phyloP scores from a whole-genome alignment of 23 tunicate genomes.

The Ascidia mentula region DNA sequence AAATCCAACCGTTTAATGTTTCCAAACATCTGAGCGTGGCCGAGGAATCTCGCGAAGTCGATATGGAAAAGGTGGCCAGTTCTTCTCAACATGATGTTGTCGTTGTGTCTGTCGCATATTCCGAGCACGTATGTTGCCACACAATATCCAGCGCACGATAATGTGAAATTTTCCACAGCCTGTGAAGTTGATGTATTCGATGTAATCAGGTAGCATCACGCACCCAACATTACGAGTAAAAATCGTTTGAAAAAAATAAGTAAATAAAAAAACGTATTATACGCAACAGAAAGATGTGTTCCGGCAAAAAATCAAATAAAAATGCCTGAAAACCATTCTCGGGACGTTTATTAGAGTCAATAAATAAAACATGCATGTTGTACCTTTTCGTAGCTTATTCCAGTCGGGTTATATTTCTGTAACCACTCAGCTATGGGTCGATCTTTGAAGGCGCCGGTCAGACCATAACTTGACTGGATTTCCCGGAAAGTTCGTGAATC shows the following conservation, averaged over 20 bases:
- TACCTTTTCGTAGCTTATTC: slow-evolving; percentile 74
- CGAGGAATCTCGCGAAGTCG: slow-evolving; percentile 88
- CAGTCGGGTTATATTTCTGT: slow-evolving; percentile 84
- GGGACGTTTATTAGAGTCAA: too few species aligned
- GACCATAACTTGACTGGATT: slow-evolving; percentile 91
- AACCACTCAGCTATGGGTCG: slow-evolving; percentile 96
- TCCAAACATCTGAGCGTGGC: slow-evolving; percentile 98
- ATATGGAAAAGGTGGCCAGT: slow-evolving; percentile 92
- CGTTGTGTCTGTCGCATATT: slow-evolving; percentile 92
- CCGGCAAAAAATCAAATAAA: too few species aligned
- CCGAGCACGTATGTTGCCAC: slow-evolving; percentile 93
- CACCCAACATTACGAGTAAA: too few species aligned
- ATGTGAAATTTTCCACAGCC: slow-evolving; percentile 94
- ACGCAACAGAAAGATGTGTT: too few species aligned
- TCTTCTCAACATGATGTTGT: slow-evolving; percentile 81
- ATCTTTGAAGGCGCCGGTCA: slow-evolving; percentile 95
- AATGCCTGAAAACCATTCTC: too few species aligned
- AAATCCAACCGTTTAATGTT: slow-evolving; percentile 76
- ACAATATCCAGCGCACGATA: slow-evolving; percentile 95
- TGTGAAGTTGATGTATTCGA: too few species aligned
- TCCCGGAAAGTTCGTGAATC: slow-evolving; percentile 91
- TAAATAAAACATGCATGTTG: not conserved
- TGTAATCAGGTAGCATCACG: too few species aligned
- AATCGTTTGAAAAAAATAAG: too few species aligned
- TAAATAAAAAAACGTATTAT: too few species aligned